phyloP scores from a whole-genome alignment of 2,888 invertebrate species.

The Luffia ferchaultella region DNA sequence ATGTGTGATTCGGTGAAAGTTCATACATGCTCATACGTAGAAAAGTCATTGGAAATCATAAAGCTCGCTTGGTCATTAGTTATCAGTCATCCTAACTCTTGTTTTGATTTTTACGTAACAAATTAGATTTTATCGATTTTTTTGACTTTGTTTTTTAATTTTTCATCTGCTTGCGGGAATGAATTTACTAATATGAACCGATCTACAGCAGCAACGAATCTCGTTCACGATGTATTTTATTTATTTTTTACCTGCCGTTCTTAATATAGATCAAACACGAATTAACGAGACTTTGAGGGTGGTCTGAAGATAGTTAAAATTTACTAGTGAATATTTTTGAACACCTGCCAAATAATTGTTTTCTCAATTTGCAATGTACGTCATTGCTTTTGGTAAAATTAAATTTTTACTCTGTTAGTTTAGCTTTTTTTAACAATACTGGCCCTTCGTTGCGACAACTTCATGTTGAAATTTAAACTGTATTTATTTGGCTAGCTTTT shows the following conservation, averaged over 20 bases:
- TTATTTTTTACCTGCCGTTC: background rate
- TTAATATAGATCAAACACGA: background rate
- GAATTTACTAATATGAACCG: background rate
- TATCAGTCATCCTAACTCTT: background rate
- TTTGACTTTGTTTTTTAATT: background rate
- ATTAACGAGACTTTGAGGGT: too few species aligned
- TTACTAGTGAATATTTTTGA: too few species aligned
- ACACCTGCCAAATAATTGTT: too few species aligned
- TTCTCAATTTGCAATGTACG: too few species aligned
- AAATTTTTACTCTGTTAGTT: too few species aligned
- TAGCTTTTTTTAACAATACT: too few species aligned
- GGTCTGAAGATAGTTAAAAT: too few species aligned
- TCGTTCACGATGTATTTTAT: background rate
- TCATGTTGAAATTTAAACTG: too few species aligned
- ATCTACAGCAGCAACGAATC: background rate
- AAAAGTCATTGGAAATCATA: background rate
- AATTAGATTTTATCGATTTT: background rate
- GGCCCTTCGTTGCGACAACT: too few species aligned
- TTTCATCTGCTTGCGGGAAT: background rate
- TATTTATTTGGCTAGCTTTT: too few species aligned
- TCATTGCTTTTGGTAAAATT: too few species aligned
- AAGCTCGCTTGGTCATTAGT: background rate
- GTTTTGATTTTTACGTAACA: background rate
- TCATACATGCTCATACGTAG: background rate
- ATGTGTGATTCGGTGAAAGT: background rate